Conservation (phyloP, 2,113 vertebrate genomes). For the Ctenomys sociabilis region DNA sequence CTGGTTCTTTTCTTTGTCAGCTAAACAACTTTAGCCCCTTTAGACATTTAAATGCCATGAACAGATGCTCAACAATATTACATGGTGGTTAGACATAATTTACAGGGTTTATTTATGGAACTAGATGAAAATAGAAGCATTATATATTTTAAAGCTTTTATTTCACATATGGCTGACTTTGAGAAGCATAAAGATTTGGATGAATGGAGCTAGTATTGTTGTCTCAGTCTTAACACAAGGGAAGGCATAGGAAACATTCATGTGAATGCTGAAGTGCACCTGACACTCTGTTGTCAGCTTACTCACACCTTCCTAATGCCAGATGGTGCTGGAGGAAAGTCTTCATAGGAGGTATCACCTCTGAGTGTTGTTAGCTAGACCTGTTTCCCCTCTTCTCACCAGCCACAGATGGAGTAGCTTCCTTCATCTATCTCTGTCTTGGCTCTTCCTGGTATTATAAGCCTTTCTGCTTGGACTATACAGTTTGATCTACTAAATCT, state of each 20-base stretch:
- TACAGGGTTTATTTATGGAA: slow-evolving; percentile 73
- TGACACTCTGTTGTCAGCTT: slow-evolving; percentile 38
- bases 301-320: slow-evolving; percentile 37
- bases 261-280: slow-evolving; percentile 43
- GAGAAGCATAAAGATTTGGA: slow-evolving; percentile 29
- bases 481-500: slow-evolving; percentile 22
- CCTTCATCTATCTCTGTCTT: not conserved
- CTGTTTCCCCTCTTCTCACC: not conserved
- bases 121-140: slow-evolving; percentile 72
- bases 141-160: slow-evolving; percentile 71
- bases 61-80: slow-evolving; percentile 74
- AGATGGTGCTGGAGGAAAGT: slow-evolving; percentile 48
- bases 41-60: slow-evolving; percentile 67
- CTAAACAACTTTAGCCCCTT: slow-evolving; percentile 63
- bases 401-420: not conserved
- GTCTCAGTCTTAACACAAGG: slow-evolving; percentile 51
- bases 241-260: not conserved
- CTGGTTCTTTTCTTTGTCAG: slow-evolving; percentile 47
- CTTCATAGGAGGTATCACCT: slow-evolving; percentile 34
- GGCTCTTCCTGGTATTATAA: slow-evolving; percentile 1
- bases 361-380: slow-evolving; percentile 31
- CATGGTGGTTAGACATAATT: slow-evolving; percentile 54
- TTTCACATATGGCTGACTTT: slow-evolving; percentile 59
- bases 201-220: slow-evolving; percentile 66
- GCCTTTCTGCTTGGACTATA: not conserved